Evolutionary conservation across 2,888 invertebrate species (phyloP).

Genomic region (Sphecodes monilicornis): DNA sequence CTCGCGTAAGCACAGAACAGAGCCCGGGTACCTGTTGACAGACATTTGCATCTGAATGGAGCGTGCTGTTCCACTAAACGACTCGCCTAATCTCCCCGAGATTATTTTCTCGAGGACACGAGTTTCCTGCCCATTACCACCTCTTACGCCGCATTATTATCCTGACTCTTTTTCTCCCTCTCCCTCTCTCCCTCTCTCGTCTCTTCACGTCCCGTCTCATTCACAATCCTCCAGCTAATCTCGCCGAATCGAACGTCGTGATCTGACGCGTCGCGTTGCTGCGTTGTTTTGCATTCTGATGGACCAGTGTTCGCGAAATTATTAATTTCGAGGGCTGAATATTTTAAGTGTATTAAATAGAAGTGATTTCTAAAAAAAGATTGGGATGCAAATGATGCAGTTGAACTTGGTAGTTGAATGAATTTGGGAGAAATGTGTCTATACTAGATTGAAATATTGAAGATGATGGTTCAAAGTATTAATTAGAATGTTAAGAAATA

Average conservation of each 20-base stretch:
- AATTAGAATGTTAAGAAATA: too few species aligned
- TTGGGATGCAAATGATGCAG: too few species aligned
- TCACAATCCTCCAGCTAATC: constrained; percentile 52
- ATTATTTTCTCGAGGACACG: constrained; percentile 78
- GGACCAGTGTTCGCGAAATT: too few species aligned
- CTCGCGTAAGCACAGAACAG: constrained; percentile 64
- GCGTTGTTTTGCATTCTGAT: neutral
- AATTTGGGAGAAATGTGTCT: too few species aligned
- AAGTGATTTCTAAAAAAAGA: too few species aligned
- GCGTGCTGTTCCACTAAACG: constrained; percentile 70
- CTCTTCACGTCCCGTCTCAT: neutral
- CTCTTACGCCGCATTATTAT: constrained; percentile 72
- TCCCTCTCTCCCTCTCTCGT: constrained; percentile 16
- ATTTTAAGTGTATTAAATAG: too few species aligned
- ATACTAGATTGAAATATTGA: too few species aligned
- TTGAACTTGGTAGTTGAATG: too few species aligned
- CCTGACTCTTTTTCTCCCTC: constrained; percentile 59
- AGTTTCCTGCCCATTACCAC: constrained; percentile 76
- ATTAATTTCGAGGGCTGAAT: too few species aligned
- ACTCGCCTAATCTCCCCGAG: constrained; percentile 77
- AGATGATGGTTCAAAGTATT: too few species aligned
- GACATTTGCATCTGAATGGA: constrained; percentile 82
- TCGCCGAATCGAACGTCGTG: constrained; percentile 34
- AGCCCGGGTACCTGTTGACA: constrained; percentile 78
- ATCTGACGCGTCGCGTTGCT: constrained; percentile 22